Percentiles rank a stretch among this genome's conserved stretches.
Conservation (phyloP, 2,797 vertebrate species). For the Xerus rutilus region DNA sequence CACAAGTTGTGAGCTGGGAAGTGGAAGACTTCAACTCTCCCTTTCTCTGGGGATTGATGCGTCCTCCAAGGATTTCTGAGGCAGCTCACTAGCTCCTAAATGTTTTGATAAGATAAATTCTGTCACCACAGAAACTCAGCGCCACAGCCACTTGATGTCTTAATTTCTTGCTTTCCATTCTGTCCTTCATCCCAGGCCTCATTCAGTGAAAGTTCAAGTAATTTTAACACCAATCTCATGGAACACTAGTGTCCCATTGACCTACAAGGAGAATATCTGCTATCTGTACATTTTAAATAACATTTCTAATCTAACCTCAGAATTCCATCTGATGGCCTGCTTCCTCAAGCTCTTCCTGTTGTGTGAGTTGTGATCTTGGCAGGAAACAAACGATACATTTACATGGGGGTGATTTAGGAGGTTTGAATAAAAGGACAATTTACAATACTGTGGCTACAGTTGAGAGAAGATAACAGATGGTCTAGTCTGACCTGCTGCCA, state of each 20-base stretch:
- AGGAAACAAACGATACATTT: not conserved
- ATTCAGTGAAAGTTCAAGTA: not conserved
- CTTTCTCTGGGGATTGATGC: not conserved
- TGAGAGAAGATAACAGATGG: not conserved
- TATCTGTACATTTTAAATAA: not conserved
- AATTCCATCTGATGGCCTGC: not conserved
- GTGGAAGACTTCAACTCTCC: not conserved
- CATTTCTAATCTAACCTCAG: not conserved
- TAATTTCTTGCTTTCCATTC: not conserved
- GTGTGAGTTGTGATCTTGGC: not conserved
- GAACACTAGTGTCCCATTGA: not conserved
- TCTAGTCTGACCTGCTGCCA: accelerated
- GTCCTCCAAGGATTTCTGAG: not conserved
- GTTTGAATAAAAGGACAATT: not conserved
- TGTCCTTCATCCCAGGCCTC: not conserved
- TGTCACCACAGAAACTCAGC: constrained; percentile 49
- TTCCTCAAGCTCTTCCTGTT: not conserved
- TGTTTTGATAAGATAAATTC: not conserved
- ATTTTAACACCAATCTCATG: not conserved
- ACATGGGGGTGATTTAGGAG: not conserved
- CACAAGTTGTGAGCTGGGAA: not conserved
- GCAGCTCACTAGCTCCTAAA: not conserved
- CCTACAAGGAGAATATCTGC: not conserved
- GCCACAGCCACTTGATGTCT: not conserved
- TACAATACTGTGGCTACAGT: not conserved